These are phyloP conservation scores for Eristalis arbustorum DNA, from an alignment of 2,888 invertebrate species.

Conservation along the genomic window DNA sequence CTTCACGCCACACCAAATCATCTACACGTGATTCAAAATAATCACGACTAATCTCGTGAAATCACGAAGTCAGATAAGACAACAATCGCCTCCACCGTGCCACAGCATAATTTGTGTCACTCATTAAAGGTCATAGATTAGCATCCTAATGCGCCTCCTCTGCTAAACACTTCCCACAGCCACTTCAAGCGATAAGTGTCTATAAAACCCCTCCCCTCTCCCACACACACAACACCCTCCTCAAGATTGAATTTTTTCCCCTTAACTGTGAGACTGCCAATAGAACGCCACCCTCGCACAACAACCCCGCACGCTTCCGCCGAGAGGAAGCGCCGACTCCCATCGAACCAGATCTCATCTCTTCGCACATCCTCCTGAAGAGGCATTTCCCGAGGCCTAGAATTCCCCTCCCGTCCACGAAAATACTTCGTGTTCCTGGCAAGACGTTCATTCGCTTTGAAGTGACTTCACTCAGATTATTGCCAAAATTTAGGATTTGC, in stretches of 20 bases:
- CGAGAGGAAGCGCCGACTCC: background rate
- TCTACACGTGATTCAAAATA: too few species aligned
- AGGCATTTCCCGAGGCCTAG: background rate
- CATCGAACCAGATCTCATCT: background rate
- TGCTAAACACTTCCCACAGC: background rate
- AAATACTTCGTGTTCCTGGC: background rate
- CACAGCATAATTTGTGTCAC: background rate
- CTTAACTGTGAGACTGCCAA: background rate
- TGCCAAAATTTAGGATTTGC: background rate
- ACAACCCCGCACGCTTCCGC: slow-evolving; percentile 4
- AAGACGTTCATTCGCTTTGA: slow-evolving; percentile 17
- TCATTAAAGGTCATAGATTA: background rate
- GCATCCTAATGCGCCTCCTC: background rate
- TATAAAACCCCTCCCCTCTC: background rate
- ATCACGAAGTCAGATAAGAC: background rate
- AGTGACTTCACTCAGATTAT: background rate
- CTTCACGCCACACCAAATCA: too few species aligned
- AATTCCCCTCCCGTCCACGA: background rate
- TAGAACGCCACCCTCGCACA: background rate
- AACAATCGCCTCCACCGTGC: background rate
- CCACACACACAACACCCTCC: too few species aligned
- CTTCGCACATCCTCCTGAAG: background rate
- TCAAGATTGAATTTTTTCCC: background rate
- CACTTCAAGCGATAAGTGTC: background rate
- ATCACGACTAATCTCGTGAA: background rate